These are phyloP conservation scores for Plagodis dolabraria DNA, from an alignment of 2,888 invertebrate species.

Conservation along the genomic window DNA sequence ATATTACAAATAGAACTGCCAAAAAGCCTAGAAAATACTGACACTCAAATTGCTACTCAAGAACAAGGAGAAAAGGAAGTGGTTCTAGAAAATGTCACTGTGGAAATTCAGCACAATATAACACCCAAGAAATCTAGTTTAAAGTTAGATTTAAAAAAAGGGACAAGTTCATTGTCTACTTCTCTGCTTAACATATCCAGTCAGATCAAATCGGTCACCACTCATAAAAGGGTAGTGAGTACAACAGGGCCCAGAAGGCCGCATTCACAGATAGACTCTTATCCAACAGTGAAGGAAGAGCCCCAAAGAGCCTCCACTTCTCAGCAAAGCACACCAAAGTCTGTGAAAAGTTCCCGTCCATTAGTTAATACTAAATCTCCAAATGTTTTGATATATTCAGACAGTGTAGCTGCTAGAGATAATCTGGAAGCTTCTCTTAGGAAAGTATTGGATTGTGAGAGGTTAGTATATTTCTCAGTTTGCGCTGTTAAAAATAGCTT, in stretches of 20 bases:
- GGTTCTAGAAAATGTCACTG: slow-evolving; percentile 76
- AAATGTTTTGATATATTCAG: slow-evolving; percentile 92
- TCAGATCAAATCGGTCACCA: slow-evolving; percentile 80
- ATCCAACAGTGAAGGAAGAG: slow-evolving; percentile 63
- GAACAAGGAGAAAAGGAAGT: slow-evolving; percentile 60
- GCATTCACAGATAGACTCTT: slow-evolving; percentile 58
- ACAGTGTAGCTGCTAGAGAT: slow-evolving; percentile 89
- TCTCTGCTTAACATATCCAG: slow-evolving; percentile 79
- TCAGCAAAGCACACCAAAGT: slow-evolving; percentile 67
- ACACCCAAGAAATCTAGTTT: slow-evolving; percentile 79
- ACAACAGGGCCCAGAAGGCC: slow-evolving; percentile 75
- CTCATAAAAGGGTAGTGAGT: slow-evolving; percentile 77
- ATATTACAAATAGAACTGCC: slow-evolving; percentile 39
- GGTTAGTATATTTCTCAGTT: slow-evolving; percentile 72
- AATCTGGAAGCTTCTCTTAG: slow-evolving; percentile 89
- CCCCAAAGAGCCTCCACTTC: slow-evolving; percentile 53
- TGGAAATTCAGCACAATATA: slow-evolving; percentile 80
- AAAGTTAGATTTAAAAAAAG: slow-evolving; percentile 76
- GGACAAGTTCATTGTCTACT: slow-evolving; percentile 73
- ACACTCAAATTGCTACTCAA: slow-evolving; percentile 33
- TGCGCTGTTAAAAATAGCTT: slow-evolving; percentile 29
- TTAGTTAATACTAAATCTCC: slow-evolving; percentile 88
- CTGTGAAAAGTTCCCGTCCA: slow-evolving; percentile 79
- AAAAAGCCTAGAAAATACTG: slow-evolving; percentile 29
- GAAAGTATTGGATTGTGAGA: slow-evolving; percentile 88